Percentiles rank a stretch among this genome's conserved stretches.
Conservation (phyloP, 2,113 vertebrate species). For the Ictalurus furcatus region DNA sequence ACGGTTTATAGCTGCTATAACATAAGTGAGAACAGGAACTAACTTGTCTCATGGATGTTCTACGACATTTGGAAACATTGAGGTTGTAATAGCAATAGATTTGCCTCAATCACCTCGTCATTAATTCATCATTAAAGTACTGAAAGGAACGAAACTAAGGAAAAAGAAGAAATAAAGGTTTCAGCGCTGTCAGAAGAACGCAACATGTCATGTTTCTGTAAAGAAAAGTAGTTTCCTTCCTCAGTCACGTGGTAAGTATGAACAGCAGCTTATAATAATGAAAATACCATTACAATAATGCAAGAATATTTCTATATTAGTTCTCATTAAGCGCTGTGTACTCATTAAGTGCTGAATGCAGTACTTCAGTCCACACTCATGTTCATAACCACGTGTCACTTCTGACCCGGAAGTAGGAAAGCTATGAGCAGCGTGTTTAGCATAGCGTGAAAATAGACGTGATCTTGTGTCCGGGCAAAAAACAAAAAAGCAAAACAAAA, state of each 20-base stretch:
- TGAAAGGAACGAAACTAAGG: neutral
- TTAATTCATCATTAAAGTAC: too few species aligned
- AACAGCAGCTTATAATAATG: neutral
- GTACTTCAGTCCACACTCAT: neutral
- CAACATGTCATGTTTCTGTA: neutral
- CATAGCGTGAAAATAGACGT: neutral
- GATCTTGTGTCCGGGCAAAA: neutral
- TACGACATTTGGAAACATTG: neutral
- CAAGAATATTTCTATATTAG: neutral
- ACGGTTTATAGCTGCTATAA: neutral
- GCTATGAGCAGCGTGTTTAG: neutral
- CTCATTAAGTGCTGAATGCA: neutral
- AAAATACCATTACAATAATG: neutral
- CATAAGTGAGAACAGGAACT: neutral
- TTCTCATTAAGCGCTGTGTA: neutral
- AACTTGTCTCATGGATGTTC: neutral
- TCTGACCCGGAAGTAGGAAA: slow-evolving; percentile 12
- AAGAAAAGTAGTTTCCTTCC: neutral
- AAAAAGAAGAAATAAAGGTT: neutral
- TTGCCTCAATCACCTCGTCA: too few species aligned
- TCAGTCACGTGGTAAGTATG: neutral
- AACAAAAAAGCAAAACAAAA: neutral
- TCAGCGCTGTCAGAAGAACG: neutral
- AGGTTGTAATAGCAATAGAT: neutral
- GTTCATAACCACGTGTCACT: neutral